Percentiles rank a stretch among this genome's conserved stretches.
phyloP scores from a whole-genome alignment of 1,140 invertebrate genomes.

The Tetranychus cinnabarinus region DNA sequence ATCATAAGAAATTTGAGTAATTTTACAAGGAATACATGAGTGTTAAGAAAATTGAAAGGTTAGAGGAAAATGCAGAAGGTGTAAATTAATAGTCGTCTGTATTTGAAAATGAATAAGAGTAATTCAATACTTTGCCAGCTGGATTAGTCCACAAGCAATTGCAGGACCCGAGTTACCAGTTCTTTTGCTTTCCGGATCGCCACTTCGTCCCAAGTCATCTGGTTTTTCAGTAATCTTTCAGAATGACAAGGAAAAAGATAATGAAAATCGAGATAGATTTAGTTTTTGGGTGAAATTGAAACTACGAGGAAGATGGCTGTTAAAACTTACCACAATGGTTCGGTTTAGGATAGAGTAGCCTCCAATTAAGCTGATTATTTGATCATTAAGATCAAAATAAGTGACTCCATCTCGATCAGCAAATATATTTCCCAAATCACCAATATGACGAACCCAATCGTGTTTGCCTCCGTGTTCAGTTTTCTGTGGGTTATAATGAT shows the following conservation, averaged over 20 bases:
- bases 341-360: conserved; percentile 27
- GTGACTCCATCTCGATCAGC: conserved; percentile 11
- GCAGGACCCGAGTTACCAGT: conserved; percentile 58
- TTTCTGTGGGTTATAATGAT: conserved; percentile 23
- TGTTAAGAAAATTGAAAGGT: too few relatives aligned
- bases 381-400: conserved; percentile 23
- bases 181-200: conserved; percentile 38
- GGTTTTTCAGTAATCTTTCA: conserved; percentile 28
- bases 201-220: conserved; percentile 49
- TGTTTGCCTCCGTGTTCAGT: conserved; percentile 30
- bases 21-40: too few relatives aligned
- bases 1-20: too few relatives aligned
- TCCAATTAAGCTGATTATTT: conserved; percentile 21
- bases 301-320: background rate
- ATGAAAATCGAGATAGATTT: background rate
- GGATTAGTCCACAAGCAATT: conserved; percentile 39
- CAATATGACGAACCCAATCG: conserved; percentile 26
- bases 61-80: too few relatives aligned
- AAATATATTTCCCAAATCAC: conserved; percentile 26
- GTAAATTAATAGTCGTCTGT: too few relatives aligned
- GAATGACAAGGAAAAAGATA: background rate
- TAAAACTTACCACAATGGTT: conserved; percentile 19
- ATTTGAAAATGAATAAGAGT: too few relatives aligned
- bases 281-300: background rate
- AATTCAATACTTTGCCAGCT: background rate